A percentile compares a stretch with the other conserved stretches of the same genome.
phyloP scores from a whole-genome alignment of 2,113 vertebrate species.

The Channa argus region DNA sequence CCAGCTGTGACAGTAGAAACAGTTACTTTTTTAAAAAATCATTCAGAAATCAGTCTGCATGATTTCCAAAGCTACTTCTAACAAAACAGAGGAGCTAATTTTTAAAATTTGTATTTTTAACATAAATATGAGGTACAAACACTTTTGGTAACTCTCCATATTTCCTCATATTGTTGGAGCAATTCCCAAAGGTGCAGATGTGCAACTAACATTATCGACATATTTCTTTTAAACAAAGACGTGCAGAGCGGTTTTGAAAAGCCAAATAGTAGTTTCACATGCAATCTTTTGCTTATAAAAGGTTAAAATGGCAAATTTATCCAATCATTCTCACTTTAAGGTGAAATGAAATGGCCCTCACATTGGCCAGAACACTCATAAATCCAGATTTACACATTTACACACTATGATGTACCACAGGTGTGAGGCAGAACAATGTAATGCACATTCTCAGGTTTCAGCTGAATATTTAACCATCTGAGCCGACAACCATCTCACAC shows the following conservation, averaged over 20 bases:
- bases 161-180: too few relatives aligned
- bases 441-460: constrained; percentile 57
- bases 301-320: background rate
- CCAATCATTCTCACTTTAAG: background rate
- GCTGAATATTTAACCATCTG: constrained; percentile 68
- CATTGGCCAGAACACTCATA: background rate
- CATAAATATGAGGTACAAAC: too few relatives aligned
- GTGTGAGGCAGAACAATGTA: constrained; percentile 37
- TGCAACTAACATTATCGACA: background rate
- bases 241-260: background rate
- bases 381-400: background rate
- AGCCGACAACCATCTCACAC: constrained; percentile 40
- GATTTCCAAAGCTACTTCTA: too few relatives aligned
- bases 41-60: too few relatives aligned
- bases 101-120: too few relatives aligned
- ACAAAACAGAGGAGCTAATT: too few relatives aligned
- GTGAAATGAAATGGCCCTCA: background rate
- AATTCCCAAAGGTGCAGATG: too few relatives aligned
- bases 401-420: constrained; percentile 20
- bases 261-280: too few relatives aligned
- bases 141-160: too few relatives aligned
- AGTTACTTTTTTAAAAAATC: too few relatives aligned
- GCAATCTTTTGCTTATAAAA: too few relatives aligned
- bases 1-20: too few relatives aligned
- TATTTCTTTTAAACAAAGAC: background rate